Conservation (phyloP, 2,113 vertebrate species). For the Pelecanoides urinatrix region DNA sequence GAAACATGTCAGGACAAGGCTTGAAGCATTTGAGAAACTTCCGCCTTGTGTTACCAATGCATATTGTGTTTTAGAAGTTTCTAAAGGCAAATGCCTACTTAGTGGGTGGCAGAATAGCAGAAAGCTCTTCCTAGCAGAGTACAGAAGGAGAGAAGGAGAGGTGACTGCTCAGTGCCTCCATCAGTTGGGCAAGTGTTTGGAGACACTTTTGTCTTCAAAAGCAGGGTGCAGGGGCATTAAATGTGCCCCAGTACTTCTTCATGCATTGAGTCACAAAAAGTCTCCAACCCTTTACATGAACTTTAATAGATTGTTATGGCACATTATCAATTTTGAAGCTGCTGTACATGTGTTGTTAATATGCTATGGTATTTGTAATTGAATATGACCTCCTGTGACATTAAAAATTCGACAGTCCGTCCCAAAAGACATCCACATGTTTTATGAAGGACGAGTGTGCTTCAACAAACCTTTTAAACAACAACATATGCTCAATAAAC, state of each 20-base stretch:
- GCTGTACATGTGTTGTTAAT: slow-evolving; percentile 33
- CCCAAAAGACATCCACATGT: slow-evolving; percentile 24
- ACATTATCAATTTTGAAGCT: not conserved
- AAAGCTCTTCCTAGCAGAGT: not conserved
- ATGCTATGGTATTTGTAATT: slow-evolving; percentile 6
- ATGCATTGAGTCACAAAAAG: not conserved
- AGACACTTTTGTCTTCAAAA: not conserved
- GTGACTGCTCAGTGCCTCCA: not conserved
- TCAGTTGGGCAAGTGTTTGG: not conserved
- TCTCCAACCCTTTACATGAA: not conserved
- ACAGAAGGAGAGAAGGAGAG: not conserved
- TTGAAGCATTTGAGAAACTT: slow-evolving; percentile 12
- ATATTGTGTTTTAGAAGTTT: slow-evolving; percentile 15
- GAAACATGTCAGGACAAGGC: not conserved
- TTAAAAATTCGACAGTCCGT: not conserved
- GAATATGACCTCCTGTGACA: slow-evolving; percentile 1
- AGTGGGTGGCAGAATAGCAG: not conserved
- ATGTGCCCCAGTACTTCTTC: not conserved
- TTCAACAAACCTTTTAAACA: slow-evolving; percentile 53
- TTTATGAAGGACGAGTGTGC: not conserved
- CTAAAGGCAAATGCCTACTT: slow-evolving; percentile 18
- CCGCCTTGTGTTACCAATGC: slow-evolving; percentile 3
- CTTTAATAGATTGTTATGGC: not conserved
- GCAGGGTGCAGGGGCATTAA: not conserved
- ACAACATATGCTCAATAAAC: slow-evolving; percentile 23